Evolutionary conservation across 2,888 invertebrate species (phyloP).

Genomic region (Stenchaetothrips biformis): DNA sequence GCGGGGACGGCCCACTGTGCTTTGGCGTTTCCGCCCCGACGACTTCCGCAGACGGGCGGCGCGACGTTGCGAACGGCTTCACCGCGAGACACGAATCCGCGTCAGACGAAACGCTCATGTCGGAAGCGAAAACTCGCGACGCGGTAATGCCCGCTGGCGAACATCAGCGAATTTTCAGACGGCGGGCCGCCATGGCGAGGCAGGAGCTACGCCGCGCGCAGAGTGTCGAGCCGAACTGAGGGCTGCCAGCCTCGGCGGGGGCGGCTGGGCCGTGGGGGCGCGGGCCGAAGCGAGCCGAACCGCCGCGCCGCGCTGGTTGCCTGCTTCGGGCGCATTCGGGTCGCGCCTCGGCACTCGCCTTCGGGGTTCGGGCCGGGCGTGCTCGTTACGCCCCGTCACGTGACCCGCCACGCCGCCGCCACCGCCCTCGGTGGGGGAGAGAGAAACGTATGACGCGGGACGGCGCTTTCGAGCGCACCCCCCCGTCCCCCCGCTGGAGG

Average conservation of each 20-base stretch:
- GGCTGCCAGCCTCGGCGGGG: neutral
- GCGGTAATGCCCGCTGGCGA: neutral
- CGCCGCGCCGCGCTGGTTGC: too few relatives aligned
- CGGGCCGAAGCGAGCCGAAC: neutral
- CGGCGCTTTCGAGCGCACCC: neutral
- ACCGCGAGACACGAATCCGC: neutral
- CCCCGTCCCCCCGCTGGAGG: neutral
- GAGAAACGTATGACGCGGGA: neutral
- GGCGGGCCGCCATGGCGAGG: neutral
- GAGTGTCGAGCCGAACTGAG: neutral
- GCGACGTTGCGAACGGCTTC: conserved; percentile 4
- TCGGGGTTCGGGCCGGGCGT: conserved; percentile 3
- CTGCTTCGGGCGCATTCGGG: neutral
- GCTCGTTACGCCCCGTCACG: conserved; percentile 19
- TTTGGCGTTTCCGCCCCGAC: conserved; percentile 26
- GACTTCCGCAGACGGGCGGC: neutral
- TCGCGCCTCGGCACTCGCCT: neutral
- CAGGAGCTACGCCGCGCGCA: neutral
- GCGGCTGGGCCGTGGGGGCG: neutral
- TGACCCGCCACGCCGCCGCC: neutral
- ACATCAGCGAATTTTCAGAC: neutral
- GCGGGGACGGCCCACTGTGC: neutral
- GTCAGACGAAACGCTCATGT: neutral
- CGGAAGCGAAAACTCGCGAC: neutral
- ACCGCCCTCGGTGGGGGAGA: neutral